Evolutionary conservation across 2,113 vertebrate genomes (phyloP).

Genomic region (Noctilio leporinus): DNA sequence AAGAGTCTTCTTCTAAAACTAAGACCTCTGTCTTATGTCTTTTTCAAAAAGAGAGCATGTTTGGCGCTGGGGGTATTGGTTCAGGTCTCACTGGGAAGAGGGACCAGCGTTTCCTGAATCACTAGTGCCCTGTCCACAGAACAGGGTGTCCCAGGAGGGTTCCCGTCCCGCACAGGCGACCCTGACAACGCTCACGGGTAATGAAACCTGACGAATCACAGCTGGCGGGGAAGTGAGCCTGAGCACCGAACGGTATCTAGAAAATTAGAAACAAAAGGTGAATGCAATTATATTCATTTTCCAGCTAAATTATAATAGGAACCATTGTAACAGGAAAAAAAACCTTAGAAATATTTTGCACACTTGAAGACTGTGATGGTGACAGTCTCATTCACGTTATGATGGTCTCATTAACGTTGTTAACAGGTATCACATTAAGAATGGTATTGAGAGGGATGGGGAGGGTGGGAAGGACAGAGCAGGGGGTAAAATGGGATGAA

Average conservation of each 20-base stretch:
- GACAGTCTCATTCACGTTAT: too few species aligned
- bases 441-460: too few species aligned
- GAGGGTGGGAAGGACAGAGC: too few species aligned
- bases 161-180: not conserved
- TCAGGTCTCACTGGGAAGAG: not conserved
- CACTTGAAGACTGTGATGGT: not conserved
- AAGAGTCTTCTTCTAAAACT: not conserved
- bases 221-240: not conserved
- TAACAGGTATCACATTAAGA: not conserved
- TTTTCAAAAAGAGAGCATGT: constrained; percentile 10
- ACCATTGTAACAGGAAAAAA: not conserved
- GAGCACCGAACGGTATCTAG: constrained; percentile 17
- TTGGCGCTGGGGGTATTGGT: not conserved
- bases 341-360: not conserved
- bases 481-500: too few species aligned
- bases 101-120: not conserved
- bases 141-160: not conserved
- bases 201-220: constrained; percentile 2
- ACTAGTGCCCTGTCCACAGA: not conserved
- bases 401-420: too few species aligned
- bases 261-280: constrained; percentile 37
- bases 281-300: not conserved
- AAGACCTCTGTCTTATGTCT: constrained; percentile 31
- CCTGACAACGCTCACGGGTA: not conserved
- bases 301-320: not conserved